These are phyloP conservation scores for Drosophila birchii DNA, from an alignment of 2,888 invertebrate genomes.

Conservation along the genomic window DNA sequence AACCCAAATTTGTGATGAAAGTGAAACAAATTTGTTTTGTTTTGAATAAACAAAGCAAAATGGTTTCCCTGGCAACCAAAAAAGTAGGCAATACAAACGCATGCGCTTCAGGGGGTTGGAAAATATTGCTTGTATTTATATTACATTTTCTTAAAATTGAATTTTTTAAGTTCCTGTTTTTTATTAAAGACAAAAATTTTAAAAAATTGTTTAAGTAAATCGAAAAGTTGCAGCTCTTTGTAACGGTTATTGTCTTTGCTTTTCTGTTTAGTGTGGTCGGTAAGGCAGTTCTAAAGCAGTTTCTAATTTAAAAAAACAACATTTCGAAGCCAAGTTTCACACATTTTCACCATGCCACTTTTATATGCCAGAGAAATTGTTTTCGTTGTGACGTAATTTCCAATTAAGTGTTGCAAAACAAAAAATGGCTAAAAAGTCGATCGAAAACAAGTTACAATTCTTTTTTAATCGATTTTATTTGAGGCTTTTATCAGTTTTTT, in stretches of 20 bases:
- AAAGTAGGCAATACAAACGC: conserved; percentile 2
- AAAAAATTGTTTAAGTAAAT: background rate
- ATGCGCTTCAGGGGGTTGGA: background rate
- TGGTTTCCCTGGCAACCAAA: conserved; percentile 22
- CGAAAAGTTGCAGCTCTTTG: background rate
- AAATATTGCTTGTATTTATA: background rate
- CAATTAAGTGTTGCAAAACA: background rate
- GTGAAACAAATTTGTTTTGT: background rate
- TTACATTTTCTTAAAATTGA: background rate
- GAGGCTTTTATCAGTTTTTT: background rate
- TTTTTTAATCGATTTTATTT: background rate
- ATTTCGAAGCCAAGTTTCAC: too few relatives aligned
- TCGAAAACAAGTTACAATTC: background rate
- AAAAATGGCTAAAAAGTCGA: background rate
- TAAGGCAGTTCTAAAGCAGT: background rate
- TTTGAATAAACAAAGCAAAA: conserved; percentile 3
- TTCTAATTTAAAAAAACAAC: too few relatives aligned
- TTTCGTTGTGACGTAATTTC: background rate
- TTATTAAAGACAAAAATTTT: too few relatives aligned
- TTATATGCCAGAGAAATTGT: too few relatives aligned
- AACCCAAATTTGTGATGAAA: background rate
- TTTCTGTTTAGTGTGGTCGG: rapidly evolving
- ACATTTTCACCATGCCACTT: too few relatives aligned
- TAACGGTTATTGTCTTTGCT: background rate
- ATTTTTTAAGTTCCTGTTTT: background rate